Evolutionary conservation across 2,797 vertebrate genomes (phyloP), one percentile per base, ranked within the genome.

Genomic region (Masticophis lateralis): DNA sequence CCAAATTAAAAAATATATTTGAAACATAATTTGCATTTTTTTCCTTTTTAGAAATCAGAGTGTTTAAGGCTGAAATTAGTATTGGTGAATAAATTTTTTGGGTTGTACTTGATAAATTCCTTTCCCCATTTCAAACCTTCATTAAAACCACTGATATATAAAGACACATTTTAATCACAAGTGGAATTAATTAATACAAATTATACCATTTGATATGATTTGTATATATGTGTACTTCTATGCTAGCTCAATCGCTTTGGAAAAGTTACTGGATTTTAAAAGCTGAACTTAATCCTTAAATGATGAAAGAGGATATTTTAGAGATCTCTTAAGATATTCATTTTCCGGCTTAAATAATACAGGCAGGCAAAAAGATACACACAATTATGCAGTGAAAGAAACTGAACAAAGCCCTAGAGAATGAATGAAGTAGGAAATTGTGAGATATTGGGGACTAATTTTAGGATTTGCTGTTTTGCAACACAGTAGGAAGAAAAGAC

Each of bases 351-450:
- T 93, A 91, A 61, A 95, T 90, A 92, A 66, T 56, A 37, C 32
- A 12, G 63, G 63, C 47, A 88, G 92, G 92, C 93, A 92, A 93
- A 96, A 90, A 94, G 95, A 93, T 96, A 95, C 88, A 90, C 89
- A 95, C 95, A 97, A 95, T 97, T 97, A 97, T 4, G 57, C 89
- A 94, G 87, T 90, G 94, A 92, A 96, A 95, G 94, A 93, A 93
- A 91, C 63, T 32, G 92, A 89, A 96, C 94, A 95, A 83, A 92
- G 87, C 93, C 88, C 94, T 61, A 90, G 93, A 94, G 92, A 83
- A 37, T 69, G 93, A 88, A 91, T 89, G 69, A 66, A 63, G 92
- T 92, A 94, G 92, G 93, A 63, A 91, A 91, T 37, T 61, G 95
- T 94, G 94, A 95, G 93, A 93, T 90, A 92, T 90, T 55, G 94